A percentile compares a stretch with the other conserved stretches of the same genome.
Evolutionary conservation across 2,113 vertebrate species (phyloP).

Genomic region (Parus major): DNA sequence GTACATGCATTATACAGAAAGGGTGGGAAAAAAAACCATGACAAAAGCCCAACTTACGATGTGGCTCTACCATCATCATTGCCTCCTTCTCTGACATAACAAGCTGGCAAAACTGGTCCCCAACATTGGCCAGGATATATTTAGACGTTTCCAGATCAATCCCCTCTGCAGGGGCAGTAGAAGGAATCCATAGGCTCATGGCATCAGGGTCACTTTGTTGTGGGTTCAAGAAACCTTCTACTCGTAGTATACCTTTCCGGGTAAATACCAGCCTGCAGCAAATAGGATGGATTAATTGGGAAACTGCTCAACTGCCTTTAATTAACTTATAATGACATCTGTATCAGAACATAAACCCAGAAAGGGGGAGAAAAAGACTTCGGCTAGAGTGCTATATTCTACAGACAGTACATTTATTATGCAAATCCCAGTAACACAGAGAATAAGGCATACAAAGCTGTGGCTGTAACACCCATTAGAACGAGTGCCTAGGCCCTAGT

Average conservation of each 20-base stretch:
- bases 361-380: not conserved
- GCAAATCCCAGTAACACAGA: not conserved
- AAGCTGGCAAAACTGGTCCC: slow-evolving; percentile 97
- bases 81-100: slow-evolving; percentile 99
- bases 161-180: slow-evolving; percentile 85
- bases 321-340: not conserved
- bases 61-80: slow-evolving; percentile 99
- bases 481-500: not conserved
- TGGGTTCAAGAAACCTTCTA: slow-evolving; percentile 95
- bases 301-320: not conserved
- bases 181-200: slow-evolving; percentile 96
- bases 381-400: not conserved
- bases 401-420: not conserved
- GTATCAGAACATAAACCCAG: not conserved
- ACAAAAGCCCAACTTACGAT: slow-evolving; percentile 84
- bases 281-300: not conserved
- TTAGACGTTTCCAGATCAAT: slow-evolving; percentile 98
- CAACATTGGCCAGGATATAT: slow-evolving; percentile 97
- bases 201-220: slow-evolving; percentile 97
- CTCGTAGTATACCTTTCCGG: slow-evolving; percentile 92
- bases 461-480: not conserved
- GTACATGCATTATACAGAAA: not conserved
- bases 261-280: slow-evolving; percentile 90
- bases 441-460: not conserved
- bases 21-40: not conserved